Evolutionary conservation across 2,797 vertebrate genomes (phyloP), one percentile per base, ranked within the genome.

Genomic region (Acrossocheilus wenchowensis): DNA sequence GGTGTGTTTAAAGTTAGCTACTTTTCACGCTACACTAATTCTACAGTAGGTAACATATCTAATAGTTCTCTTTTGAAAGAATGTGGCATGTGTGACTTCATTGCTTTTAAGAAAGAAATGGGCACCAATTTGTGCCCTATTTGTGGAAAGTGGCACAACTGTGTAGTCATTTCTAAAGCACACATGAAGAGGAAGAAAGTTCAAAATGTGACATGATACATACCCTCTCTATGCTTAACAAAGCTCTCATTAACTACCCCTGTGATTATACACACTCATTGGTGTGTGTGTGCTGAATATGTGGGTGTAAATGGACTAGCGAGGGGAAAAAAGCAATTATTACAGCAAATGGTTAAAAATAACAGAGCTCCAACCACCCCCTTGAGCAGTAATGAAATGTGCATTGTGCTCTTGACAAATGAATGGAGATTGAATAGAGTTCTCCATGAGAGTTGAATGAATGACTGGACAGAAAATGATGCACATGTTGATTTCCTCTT

Each of bases 221-320:
- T 43, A 50, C 45, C 43, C n/a, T 26, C 21, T 54, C 23, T 74
- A 21, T 45, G n/a, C 57, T 74, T 64, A 36, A 75, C 82, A 48
- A 83, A 83, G n/a, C 82, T 1, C 19, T 64, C 11, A 75, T 83
- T 83, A 75, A 48, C 82, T 64, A 12, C 57, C 71, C 11, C 71
- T 84, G 68, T 86, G 79, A 88, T 89, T 88, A 87, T 84, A 36
- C 73, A 84, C 88, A 90, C 87, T 80, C 82, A 52, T 77, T 50
- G 69, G 62, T 82, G 89, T 88, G 91, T 88, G 91, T 86, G 92
- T 84, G 89, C 87, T 85, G 87, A 84, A 85, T 88, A 90, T 91
- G 62, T 89, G 90, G 87, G 43, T 84, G 90, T 66, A 92, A 93
- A 93, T 93, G 93, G 91, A 91, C 91, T 89, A 89, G 86, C 89